Base-by-base conservation (phyloP, 2,888 invertebrate species). In the Brassicogethes aeneus region DNA sequence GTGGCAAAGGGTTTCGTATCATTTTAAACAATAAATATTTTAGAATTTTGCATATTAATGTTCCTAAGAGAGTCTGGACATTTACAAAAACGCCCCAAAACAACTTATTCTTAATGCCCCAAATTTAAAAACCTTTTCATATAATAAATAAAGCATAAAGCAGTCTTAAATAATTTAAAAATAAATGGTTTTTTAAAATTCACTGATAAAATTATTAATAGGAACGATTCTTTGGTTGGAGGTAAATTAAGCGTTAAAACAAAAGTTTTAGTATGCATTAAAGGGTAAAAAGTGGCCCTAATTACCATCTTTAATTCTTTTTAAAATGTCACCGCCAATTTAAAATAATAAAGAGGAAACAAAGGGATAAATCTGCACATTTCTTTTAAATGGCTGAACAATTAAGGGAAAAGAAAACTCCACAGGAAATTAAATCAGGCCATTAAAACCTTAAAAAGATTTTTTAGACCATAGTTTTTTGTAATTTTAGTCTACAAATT, bases 241-340 rank as follows among this genome's bases (percentile, higher is more conserved):
- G 55, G 45, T 50, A 59, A 63, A 63, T 62, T 59, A 62, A 51
- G 57, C 59, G 58, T 59, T 56, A 57, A 62, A 61, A 60, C 60
- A 58, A 60, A 60, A 61, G 60, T 59, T 60, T 54, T 53, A 57
- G 59, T 57, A 52, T 55, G 55, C 56, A 54, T 56, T 51, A 51
- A 52, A 55, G 56, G 55, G 54, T 56, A 53, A 61, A 63, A 61
- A 62, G 54, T 57, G 47, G 47, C 53, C 49, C 54, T 63, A 64
- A 64, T 63, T 61, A 59, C 61, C 59, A 58, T 56, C 56, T 54
- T 56, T 59, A 62, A 62, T 59, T 61, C 59, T 62, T 59, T 53
- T 48, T 57, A 52, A 53, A 54, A 57, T 57, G 59, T 58, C 59
- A 52, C 48, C 44, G 47, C 47, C 57, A 57, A 57, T 61, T 59